Conservation (phyloP, 2,888 invertebrate genomes). For the Glaucopsyche alexis region DNA sequence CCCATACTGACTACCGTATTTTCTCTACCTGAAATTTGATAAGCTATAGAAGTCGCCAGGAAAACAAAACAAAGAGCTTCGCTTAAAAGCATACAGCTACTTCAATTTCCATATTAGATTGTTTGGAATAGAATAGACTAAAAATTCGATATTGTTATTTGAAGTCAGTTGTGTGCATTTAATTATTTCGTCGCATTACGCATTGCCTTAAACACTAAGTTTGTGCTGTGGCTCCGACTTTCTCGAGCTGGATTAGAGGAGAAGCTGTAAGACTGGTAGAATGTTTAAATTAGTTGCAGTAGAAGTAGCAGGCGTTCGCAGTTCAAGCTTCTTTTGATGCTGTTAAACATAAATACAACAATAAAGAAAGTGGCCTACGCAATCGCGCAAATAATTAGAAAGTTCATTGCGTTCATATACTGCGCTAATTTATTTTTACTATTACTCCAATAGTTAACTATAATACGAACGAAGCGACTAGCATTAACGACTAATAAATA, state of each 20-base stretch:
- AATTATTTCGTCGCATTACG: not conserved
- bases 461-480: too few species aligned
- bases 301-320: too few species aligned
- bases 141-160: not conserved
- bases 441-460: too few species aligned
- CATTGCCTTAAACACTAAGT: not conserved
- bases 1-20: conserved; percentile 72
- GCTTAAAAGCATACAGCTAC: not conserved
- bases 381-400: too few species aligned
- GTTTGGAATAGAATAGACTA: not conserved
- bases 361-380: too few species aligned
- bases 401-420: too few species aligned
- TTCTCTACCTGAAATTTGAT: conserved; percentile 62
- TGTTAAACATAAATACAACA: too few species aligned
- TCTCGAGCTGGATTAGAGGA: not conserved
- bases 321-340: too few species aligned
- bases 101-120: not conserved
- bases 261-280: not conserved
- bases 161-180: not conserved
- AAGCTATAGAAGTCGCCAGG: conserved; percentile 17
- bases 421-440: too few species aligned
- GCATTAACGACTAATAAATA: too few species aligned
- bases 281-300: not conserved
- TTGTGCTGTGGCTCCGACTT: not conserved
- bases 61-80: not conserved